These are phyloP conservation scores for Spilarctia lutea DNA, from an alignment of 2,888 invertebrate species.

Conservation along the genomic window DNA sequence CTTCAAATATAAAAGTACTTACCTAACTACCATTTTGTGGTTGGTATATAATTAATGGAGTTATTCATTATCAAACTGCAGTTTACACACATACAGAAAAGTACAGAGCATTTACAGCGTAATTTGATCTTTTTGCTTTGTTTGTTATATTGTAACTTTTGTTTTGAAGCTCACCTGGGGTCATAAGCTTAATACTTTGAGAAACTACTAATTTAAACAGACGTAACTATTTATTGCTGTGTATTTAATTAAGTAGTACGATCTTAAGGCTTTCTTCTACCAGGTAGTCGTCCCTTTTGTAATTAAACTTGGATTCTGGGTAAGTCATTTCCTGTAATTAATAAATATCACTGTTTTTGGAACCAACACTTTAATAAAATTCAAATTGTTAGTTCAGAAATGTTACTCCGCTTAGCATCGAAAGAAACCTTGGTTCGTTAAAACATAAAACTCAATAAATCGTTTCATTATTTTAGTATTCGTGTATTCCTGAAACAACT, in stretches of 20 bases:
- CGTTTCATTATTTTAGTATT: too few relatives aligned
- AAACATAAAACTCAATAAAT: too few relatives aligned
- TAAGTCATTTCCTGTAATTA: neutral
- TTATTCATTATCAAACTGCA: neutral
- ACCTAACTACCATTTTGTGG: too few relatives aligned
- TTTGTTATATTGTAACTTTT: neutral
- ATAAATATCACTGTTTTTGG: neutral
- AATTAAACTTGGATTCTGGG: constrained; percentile 6
- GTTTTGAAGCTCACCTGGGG: neutral
- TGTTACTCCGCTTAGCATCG: too few relatives aligned
- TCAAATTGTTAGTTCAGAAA: neutral
- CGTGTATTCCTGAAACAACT: too few relatives aligned
- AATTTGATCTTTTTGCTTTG: neutral
- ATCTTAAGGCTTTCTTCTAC: constrained; percentile 5
- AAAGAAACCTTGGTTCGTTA: too few relatives aligned
- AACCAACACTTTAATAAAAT: neutral
- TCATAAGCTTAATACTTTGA: constrained; percentile 6
- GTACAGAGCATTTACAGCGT: neutral
- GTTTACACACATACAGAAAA: neutral
- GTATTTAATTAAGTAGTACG: constrained; percentile 17
- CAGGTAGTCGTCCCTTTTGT: constrained; percentile 9
- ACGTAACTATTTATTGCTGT: constrained; percentile 15
- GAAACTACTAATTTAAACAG: neutral
- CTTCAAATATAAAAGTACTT: too few relatives aligned
- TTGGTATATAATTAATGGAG: neutral